Conservation (phyloP, 2,888 invertebrate species). For the Coenonympha arcania region DNA sequence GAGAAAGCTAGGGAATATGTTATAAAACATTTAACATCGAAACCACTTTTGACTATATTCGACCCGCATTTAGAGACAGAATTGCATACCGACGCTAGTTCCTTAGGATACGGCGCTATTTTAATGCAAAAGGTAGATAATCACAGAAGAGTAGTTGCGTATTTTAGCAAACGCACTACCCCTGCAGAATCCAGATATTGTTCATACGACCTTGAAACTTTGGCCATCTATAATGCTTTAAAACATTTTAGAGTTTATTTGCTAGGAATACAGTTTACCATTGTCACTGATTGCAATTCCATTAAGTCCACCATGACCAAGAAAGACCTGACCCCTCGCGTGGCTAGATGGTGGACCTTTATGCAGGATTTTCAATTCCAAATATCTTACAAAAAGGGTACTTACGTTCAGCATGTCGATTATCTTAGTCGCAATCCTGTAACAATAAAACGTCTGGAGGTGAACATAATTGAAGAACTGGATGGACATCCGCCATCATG, state of each 20-base stretch:
- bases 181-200: constrained; percentile 28
- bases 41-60: constrained; percentile 25
- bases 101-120: constrained; percentile 26
- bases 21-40: constrained; percentile 22
- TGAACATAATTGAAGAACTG: too few relatives aligned
- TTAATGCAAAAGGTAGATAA: constrained; percentile 26
- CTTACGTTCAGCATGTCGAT: neutral
- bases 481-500: too few relatives aligned
- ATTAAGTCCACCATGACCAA: neutral
- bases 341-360: neutral
- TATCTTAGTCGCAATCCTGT: neutral
- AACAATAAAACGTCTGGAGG: too few relatives aligned
- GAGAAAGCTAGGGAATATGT: constrained; percentile 23
- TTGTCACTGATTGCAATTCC: neutral
- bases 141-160: constrained; percentile 10
- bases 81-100: constrained; percentile 30
- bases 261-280: neutral
- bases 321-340: neutral
- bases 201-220: constrained; percentile 32
- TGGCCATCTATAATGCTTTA: constrained; percentile 4
- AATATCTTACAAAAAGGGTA: neutral
- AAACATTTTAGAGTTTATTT: neutral
- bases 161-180: constrained; percentile 12
- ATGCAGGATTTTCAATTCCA: neutral
- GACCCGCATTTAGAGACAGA: constrained; percentile 27